A percentile compares a stretch with the other conserved stretches of the same genome.
Conservation (phyloP, 1,140 invertebrate species). For the Trichoplusia ni region DNA sequence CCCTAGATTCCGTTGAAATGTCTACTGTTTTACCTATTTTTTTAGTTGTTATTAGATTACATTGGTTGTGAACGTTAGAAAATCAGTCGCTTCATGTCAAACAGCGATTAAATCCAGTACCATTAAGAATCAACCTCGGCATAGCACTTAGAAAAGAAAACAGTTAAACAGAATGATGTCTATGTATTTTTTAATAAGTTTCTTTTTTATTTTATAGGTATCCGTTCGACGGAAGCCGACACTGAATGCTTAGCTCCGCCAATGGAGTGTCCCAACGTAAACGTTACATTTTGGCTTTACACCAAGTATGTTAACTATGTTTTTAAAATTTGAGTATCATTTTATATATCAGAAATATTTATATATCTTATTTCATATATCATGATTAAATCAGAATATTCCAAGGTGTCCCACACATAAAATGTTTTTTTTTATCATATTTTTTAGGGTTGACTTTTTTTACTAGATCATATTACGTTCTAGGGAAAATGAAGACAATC, state of each 20-base stretch:
- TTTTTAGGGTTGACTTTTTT: neutral
- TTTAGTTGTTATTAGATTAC: too few relatives aligned
- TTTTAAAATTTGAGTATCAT: neutral
- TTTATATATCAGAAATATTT: neutral
- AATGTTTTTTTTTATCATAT: too few relatives aligned
- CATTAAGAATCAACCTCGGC: too few relatives aligned
- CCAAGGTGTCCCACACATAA: too few relatives aligned
- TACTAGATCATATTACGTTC: conserved; percentile 13
- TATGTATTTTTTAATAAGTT: neutral
- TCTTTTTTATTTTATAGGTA: neutral
- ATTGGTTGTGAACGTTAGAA: too few relatives aligned
- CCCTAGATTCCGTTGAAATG: too few relatives aligned
- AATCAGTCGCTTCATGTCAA: too few relatives aligned
- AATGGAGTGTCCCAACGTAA: conserved; percentile 80
- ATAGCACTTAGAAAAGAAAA: too few relatives aligned
- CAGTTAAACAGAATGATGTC: too few relatives aligned
- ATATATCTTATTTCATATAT: neutral
- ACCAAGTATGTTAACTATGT: conserved; percentile 73
- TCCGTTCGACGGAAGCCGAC: neutral
- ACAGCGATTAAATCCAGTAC: too few relatives aligned
- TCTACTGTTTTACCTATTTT: too few relatives aligned
- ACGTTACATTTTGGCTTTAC: conserved; percentile 84
- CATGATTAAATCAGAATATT: too few relatives aligned
- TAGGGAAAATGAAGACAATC: conserved; percentile 74
- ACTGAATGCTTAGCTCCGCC: conserved; percentile 55